A percentile compares a stretch with the other conserved stretches of the same genome.
Conservation (phyloP, 2,797 vertebrate genomes). For the Esox lucius region DNA sequence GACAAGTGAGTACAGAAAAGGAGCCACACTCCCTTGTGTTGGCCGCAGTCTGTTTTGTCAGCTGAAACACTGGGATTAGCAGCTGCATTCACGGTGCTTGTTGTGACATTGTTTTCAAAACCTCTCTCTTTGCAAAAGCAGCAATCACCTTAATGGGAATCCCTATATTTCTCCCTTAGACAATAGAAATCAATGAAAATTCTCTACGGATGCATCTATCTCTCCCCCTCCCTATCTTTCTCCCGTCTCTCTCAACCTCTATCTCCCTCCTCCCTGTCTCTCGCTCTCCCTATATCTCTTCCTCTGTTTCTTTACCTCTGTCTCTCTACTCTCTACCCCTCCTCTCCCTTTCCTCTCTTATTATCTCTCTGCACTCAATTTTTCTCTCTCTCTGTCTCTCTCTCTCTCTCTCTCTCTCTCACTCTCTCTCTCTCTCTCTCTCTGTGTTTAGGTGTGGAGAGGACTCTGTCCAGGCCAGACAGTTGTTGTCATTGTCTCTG, state of each 20-base stretch:
- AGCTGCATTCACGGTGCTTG: not conserved
- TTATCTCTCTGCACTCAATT: not conserved
- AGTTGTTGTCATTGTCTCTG: constrained; percentile 86
- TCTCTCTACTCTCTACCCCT: no score
- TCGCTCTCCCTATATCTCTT: not conserved
- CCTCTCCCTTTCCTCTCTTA: no score
- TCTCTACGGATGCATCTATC: not conserved
- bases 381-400: constrained; percentile 4
- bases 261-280: no score
- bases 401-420: not conserved
- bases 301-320: not conserved
- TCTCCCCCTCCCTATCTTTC: not conserved
- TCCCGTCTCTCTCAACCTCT: no score
- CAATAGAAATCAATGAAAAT: not conserved
- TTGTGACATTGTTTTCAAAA: not conserved
- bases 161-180: not conserved
- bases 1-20: constrained; percentile 79
- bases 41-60: constrained; percentile 13
- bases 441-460: constrained; percentile 81
- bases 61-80: not conserved
- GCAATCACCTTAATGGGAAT: constrained; percentile 2
- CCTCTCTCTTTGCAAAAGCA: not conserved
- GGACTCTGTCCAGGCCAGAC: constrained; percentile 76
- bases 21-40: not conserved
- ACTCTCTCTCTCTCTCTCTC: not conserved